Evolutionary conservation across 92 coral and sea anemone genomes (phyloP).

Genomic region (Phenganax stokvisi): DNA sequence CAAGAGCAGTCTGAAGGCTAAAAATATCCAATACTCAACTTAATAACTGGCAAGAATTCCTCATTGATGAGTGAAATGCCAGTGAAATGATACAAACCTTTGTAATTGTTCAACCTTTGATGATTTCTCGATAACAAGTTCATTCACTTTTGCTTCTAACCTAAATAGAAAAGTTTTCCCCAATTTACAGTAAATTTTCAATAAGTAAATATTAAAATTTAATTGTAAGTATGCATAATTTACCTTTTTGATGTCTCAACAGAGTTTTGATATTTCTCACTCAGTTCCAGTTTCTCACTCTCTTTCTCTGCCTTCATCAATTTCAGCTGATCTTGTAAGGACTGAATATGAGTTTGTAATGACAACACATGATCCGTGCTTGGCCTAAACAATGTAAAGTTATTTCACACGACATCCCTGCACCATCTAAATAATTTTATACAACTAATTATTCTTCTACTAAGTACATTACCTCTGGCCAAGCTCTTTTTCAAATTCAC

Average conservation of each 20-base stretch:
- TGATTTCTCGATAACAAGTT: conserved; percentile 81
- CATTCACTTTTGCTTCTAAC: conserved; percentile 80
- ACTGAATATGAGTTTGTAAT: conserved; percentile 63
- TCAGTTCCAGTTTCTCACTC: conserved; percentile 67
- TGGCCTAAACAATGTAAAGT: conserved; percentile 51
- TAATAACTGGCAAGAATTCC: neutral
- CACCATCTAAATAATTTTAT: neutral
- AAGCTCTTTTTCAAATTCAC: conserved; percentile 66
- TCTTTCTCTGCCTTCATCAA: conserved; percentile 64
- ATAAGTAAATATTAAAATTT: neutral
- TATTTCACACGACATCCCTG: neutral
- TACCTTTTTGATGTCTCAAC: conserved; percentile 70
- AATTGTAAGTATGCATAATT: neutral
- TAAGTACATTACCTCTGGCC: conserved; percentile 59
- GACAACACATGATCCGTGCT: conserved; percentile 70
- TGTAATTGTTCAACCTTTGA: conserved; percentile 87
- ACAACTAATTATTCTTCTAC: neutral
- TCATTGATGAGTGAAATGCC: neutral
- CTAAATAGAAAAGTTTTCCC: conserved; percentile 23
- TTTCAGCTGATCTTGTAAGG: conserved; percentile 67
- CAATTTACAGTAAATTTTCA: neutral
- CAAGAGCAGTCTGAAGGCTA: conserved; percentile 89
- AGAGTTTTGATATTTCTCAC: conserved; percentile 65
- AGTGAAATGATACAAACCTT: conserved; percentile 52
- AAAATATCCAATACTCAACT: neutral